These are phyloP conservation scores for Hoplias malabaricus DNA, from an alignment of 2,113 vertebrate species.

Conservation along the genomic window DNA sequence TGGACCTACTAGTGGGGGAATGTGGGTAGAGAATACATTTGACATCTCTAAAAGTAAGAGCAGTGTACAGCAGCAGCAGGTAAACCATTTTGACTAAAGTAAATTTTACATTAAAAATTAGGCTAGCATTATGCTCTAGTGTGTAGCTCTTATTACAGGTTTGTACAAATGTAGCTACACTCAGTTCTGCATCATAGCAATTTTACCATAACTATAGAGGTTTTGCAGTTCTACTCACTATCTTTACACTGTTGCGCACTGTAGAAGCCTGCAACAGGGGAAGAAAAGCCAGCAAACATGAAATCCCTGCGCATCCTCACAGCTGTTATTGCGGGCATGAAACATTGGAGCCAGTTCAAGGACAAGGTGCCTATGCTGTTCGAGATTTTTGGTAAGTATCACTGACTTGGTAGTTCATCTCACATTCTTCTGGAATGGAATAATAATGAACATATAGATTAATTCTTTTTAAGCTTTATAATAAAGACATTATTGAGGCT, in stretches of 20 bases:
- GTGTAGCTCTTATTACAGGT: too few relatives aligned
- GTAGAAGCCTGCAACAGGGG: conserved; percentile 62
- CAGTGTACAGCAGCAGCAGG: conserved; percentile 21
- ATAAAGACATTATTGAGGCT: not conserved
- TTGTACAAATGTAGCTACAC: not conserved
- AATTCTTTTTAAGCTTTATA: too few relatives aligned
- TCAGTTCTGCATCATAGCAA: not conserved
- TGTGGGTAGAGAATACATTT: conserved; percentile 39
- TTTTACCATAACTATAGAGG: too few relatives aligned
- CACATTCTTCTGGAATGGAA: not conserved
- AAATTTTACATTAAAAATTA: too few relatives aligned
- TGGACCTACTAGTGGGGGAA: conserved; percentile 33
- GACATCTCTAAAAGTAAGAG: conserved; percentile 1
- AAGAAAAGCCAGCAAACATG: conserved; percentile 69
- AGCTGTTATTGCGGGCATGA: conserved; percentile 87
- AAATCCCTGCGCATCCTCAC: conserved; percentile 86
- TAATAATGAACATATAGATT: not conserved
- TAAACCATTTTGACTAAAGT: not conserved
- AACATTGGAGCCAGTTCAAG: conserved; percentile 85
- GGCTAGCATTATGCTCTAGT: too few relatives aligned
- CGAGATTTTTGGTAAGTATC: conserved; percentile 87
- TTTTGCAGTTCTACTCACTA: not conserved
- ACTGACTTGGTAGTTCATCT: not conserved
- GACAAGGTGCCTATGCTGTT: conserved; percentile 80
- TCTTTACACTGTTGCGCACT: conserved; percentile 24